phyloP scores from a whole-genome alignment of 2,113 vertebrate genomes.

The Raja brachyura region DNA sequence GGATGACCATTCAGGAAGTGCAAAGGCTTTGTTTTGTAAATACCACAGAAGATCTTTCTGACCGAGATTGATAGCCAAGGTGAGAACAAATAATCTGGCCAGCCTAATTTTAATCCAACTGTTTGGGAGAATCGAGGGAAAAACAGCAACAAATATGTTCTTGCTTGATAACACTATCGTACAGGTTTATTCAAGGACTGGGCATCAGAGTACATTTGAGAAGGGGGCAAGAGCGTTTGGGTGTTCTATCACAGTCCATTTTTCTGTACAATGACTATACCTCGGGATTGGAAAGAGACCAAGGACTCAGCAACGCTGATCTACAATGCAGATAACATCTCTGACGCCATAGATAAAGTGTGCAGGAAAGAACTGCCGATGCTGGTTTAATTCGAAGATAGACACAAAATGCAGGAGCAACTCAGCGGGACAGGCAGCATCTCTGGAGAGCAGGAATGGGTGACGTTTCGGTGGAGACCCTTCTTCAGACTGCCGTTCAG shows the following conservation, averaged over 20 bases:
- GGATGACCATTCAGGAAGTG: neutral
- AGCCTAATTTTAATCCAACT: neutral
- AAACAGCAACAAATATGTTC: neutral
- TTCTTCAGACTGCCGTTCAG: too few relatives aligned
- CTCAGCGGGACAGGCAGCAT: too few relatives aligned
- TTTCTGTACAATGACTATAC: neutral
- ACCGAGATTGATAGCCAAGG: neutral
- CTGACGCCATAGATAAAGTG: neutral
- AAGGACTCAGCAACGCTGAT: neutral
- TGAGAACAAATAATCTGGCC: neutral
- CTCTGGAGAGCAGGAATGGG: too few relatives aligned
- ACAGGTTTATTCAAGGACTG: neutral
- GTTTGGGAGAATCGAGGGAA: neutral
- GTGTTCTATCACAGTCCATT: neutral
- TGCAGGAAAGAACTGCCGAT: too few relatives aligned
- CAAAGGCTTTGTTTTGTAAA: neutral
- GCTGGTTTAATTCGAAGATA: too few relatives aligned
- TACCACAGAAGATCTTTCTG: neutral
- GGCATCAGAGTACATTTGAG: neutral
- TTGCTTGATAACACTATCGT: neutral
- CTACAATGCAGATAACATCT: neutral
- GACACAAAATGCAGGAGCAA: too few relatives aligned
- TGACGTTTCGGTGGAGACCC: too few relatives aligned
- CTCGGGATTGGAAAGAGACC: neutral
- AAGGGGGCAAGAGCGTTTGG: neutral